Conservation (phyloP, 92 coral and sea anemone species). For the Palythoa heliodiscus region DNA sequence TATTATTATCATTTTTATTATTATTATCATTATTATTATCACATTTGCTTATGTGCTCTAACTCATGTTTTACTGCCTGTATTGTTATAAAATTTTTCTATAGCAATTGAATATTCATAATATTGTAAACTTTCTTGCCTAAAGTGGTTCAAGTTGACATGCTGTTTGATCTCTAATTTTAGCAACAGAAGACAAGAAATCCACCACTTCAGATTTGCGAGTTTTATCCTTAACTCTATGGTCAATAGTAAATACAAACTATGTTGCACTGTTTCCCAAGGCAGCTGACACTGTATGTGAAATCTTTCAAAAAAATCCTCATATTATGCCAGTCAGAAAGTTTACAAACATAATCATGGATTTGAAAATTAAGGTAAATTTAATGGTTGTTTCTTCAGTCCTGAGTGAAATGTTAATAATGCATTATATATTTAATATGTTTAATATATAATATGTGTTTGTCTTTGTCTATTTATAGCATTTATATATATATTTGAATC, state of each 20-base stretch:
- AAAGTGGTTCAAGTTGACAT: not conserved
- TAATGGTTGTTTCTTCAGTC: not conserved
- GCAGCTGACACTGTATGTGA: constrained; percentile 14
- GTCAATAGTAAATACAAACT: constrained; percentile 2
- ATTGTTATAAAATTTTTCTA: no score
- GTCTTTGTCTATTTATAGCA: no score
- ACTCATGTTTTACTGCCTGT: no score
- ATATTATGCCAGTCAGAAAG: not conserved
- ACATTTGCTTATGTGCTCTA: no score
- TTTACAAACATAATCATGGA: constrained; percentile 17
- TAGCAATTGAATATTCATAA: no score
- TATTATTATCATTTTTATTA: no score
- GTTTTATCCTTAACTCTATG: constrained; percentile 14
- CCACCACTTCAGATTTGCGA: not conserved
- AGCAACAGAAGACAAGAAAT: constrained; percentile 7
- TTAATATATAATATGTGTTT: not conserved
- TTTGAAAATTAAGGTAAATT: constrained; percentile 29
- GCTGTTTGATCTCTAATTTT: not conserved
- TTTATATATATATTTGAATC: no score
- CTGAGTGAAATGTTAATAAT: not conserved
- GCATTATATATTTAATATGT: not conserved
- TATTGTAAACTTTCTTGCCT: no score
- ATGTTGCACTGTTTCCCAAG: constrained; percentile 12
- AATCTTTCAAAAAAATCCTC: constrained; percentile 8
- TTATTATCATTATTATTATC: no score